Evolutionary conservation across 2,888 invertebrate species (phyloP), one percentile per base, ranked within the genome.

Genomic region (Phasia obesa): DNA sequence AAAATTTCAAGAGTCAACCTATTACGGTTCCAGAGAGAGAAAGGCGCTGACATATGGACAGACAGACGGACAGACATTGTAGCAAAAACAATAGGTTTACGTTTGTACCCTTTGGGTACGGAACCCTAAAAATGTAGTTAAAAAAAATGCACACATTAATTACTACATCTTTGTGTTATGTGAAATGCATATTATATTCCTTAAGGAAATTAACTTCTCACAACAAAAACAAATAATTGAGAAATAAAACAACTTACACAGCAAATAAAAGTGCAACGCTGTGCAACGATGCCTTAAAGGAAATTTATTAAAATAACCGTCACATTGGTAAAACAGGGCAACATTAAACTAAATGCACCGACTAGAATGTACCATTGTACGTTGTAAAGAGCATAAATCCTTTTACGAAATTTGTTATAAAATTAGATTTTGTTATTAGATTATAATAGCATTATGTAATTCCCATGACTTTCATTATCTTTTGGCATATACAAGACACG

Each of bases 151-250:
- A 67, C 51, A 5, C 59, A 70, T 44, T 64, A 71, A 64, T 64
- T 64, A 64, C 25, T 21, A 42, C 21, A 35, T 44, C 19, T 47
- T 47, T 53, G 19, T 19, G 35, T 25, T 15, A 62, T 23, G n/a
- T 71, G 44, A 64, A 27, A 25, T 51, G 19, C 13, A 70, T 47
- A 60, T 55, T 84, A 70, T 47, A 60, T 55, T 84, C 85, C 85
- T 78, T 38, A 65, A 70, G 85, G 85, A 85, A 85, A 85, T 85
- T 82, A 84, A 82, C 64, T 59, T 73, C 51, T 55, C 64, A 73
- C 73, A 49, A 49, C 31, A 70, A 53, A 69, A 62, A 49, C 51
- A 82, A 59, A 74, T 38, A 23, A 23, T 13, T 17, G 35, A 5
- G 23, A 31, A 60, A n/a, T n/a, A n/a, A 38, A 67, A 76, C 57